These are phyloP conservation scores for Apamea sordens DNA, from an alignment of 2,888 invertebrate species.

Conservation along the genomic window DNA sequence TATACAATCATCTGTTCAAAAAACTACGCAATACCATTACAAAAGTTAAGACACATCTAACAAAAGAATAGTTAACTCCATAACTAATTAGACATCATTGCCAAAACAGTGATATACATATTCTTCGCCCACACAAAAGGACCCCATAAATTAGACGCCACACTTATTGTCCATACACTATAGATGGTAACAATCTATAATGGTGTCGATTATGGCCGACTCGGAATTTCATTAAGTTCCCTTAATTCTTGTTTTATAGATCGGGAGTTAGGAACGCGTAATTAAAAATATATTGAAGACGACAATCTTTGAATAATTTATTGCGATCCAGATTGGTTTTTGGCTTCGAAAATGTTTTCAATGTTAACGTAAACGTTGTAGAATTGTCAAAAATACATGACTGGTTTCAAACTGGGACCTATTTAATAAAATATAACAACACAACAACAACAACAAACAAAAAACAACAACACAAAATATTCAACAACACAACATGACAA, in stretches of 20 bases:
- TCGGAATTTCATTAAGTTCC: constrained; percentile 84
- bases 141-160: constrained; percentile 75
- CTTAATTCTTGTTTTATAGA: constrained; percentile 63
- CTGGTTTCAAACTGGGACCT: no score
- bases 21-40: not conserved
- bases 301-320: constrained; percentile 4
- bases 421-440: no score
- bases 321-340: not conserved
- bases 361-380: no score
- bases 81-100: constrained; percentile 41
- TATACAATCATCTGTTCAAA: not conserved
- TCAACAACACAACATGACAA: no score
- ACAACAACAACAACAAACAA: no score
- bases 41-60: not conserved
- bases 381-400: no score
- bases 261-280: constrained; percentile 47
- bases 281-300: constrained; percentile 40
- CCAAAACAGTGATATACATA: constrained; percentile 26
- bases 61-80: constrained; percentile 8
- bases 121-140: constrained; percentile 59
- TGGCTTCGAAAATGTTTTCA: not conserved
- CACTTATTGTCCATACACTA: constrained; percentile 83
- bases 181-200: constrained; percentile 86
- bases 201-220: constrained; percentile 79
- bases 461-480: no score